Evolutionary conservation across 2,888 invertebrate genomes (phyloP), one percentile per base, ranked within the genome.

Genomic region (Standfussiana lucernea): DNA sequence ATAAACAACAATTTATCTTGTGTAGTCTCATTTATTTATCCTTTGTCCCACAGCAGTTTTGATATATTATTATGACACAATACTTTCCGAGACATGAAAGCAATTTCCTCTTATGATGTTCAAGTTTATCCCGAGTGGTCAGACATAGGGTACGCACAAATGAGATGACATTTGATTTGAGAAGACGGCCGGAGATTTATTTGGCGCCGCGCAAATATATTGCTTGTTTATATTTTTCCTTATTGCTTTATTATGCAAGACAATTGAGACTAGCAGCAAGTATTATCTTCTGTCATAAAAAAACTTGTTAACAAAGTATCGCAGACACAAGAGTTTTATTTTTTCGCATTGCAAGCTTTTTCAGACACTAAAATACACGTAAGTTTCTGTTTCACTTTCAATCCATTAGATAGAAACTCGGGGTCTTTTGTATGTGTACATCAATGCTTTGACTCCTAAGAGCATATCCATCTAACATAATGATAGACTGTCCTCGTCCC

Each of bases 51-150:
- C 67, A 75, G 45, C 62, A 32, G 45, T 40, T 77, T n/a, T 66
- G 50, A 53, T 32, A 45, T 35, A 40, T 40, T 40, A 28, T 64
- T 40, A n/a, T 70, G 24, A 15, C 21, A 47, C 37, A 65, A 61
- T 82, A 79, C 35, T 66, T 70, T 77, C 78, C 21, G 47, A 37
- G 73, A 75, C 50, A 80, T 53, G 56, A 71, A 82, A 82, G 70
- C 80, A 64, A 75, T 84, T 80, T 79, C 32, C 28, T 64, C 56
- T 59, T 59, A 80, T 68, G 50, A 64, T 53, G 24, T 45, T 65
- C 28, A 47, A 35, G 42, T 70, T 53, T 70, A 18, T 28, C 45
- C 24, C 13, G 32, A 73, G 45, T 35, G 67, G 72, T n/a, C 69
- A 66, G 40, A n/a, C 11, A 4, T 24, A 50, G 50, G 5, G 0